phyloP scores from a whole-genome alignment of 2,888 invertebrate species.

The Cantharis flavilabris region DNA sequence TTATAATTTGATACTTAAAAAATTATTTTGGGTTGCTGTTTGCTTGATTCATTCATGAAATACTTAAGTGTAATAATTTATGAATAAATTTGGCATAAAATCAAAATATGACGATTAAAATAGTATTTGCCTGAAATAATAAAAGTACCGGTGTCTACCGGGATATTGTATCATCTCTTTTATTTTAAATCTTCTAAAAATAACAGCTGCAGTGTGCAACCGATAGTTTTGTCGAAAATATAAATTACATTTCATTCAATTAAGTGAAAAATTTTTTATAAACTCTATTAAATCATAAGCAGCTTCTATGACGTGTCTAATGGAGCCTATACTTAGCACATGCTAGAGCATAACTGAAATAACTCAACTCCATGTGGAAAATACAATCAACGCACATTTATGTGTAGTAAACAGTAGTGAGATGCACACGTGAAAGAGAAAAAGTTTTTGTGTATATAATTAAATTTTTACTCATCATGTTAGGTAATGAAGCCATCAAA shows the following conservation, averaged over 20 bases:
- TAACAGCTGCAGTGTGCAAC: background rate
- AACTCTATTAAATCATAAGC: constrained; percentile 38
- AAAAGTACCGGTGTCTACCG: background rate
- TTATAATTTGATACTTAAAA: background rate
- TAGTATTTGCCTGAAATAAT: background rate
- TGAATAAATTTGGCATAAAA: constrained; percentile 9
- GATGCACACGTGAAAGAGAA: constrained; percentile 6
- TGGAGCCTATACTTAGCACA: constrained; percentile 4
- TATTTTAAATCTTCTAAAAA: background rate
- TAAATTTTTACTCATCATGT: background rate
- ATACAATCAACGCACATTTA: background rate
- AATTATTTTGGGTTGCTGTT: background rate
- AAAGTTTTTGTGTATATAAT: background rate
- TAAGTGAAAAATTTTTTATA: background rate
- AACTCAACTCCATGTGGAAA: background rate
- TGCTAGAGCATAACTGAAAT: background rate
- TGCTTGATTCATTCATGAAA: background rate
- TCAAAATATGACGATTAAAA: constrained; percentile 32
- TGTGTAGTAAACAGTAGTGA: constrained; percentile 13
- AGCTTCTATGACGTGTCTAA: constrained; percentile 23
- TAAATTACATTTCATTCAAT: background rate
- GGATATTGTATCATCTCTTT: background rate
- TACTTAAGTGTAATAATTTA: constrained; percentile 1
- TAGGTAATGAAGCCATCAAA: background rate
- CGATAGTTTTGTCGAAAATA: background rate